Evolutionary conservation across 2,888 invertebrate species (phyloP).

Genomic region (Coelogynopora nodosa): DNA sequence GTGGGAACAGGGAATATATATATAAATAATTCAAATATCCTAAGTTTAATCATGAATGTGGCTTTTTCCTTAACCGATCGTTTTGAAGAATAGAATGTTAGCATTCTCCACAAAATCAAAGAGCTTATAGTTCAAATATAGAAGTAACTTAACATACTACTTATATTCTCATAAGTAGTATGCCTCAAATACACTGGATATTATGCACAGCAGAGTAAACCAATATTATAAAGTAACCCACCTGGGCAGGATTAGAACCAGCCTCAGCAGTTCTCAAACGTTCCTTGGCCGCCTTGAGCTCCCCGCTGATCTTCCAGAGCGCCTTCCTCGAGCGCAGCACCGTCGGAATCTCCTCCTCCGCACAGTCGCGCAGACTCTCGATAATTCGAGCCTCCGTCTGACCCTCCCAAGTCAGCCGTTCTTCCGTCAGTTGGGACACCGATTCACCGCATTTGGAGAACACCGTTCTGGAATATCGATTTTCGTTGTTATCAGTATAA

Average conservation of each 20-base stretch:
- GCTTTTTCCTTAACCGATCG: no score
- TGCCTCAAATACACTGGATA: no score
- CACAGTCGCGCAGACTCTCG: background rate
- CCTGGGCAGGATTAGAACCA: background rate
- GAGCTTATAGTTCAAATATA: no score
- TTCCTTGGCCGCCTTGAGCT: background rate
- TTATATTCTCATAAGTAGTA: no score
- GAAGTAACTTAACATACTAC: no score
- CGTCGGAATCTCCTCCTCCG: background rate
- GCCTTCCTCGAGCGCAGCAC: background rate
- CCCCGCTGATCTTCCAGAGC: background rate
- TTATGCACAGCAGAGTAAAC: no score
- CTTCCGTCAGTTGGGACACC: background rate
- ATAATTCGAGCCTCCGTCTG: background rate
- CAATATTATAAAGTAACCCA: no score
- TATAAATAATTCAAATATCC: no score
- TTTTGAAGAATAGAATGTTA: no score
- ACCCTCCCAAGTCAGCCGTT: background rate
- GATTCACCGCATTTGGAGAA: background rate
- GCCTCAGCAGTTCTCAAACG: background rate
- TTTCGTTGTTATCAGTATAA: no score
- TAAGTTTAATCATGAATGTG: no score
- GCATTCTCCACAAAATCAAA: no score
- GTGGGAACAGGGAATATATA: background rate
- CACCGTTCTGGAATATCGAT: background rate